phyloP scores from a whole-genome alignment of 2,797 vertebrate species.

The Ctenopoma multispine region DNA sequence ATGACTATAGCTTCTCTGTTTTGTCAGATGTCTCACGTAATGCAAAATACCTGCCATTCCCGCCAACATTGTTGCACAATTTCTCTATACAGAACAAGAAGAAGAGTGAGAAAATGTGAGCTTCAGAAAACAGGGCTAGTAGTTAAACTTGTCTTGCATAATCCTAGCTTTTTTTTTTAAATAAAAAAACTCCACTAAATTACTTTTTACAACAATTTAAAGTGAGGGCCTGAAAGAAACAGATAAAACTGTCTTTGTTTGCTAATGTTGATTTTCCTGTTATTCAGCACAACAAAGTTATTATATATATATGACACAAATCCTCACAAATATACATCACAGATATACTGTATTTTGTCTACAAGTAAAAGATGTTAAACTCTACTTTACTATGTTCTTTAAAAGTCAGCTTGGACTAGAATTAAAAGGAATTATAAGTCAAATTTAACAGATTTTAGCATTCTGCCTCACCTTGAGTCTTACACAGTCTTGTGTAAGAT shows the following conservation, averaged over 20 bases:
- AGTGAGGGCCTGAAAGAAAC: background rate
- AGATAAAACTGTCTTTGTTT: conserved; percentile 2
- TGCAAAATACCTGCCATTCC: conserved; percentile 32
- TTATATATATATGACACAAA: background rate
- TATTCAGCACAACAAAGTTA: conserved; percentile 1
- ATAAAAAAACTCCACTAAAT: background rate
- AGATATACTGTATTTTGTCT: background rate
- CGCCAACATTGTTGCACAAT: conserved; percentile 33
- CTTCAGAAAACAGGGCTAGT: conserved; percentile 12
- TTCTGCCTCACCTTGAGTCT: background rate
- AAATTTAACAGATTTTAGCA: background rate
- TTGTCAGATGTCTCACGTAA: conserved; percentile 35
- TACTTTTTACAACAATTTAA: background rate
- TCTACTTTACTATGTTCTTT: background rate
- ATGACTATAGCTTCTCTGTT: background rate
- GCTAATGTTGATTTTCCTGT: background rate
- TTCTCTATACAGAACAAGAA: conserved; percentile 41
- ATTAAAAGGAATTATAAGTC: background rate
- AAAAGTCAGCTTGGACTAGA: background rate
- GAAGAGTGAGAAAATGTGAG: conserved; percentile 26
- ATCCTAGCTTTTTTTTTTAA: conserved; percentile 2
- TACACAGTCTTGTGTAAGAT: conserved; percentile 10
- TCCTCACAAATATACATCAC: too few species aligned
- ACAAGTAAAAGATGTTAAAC: background rate
- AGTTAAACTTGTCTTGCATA: conserved; percentile 1